A percentile compares a stretch with the other conserved stretches of the same genome.
These are phyloP conservation scores for Oligia latruncula DNA, from an alignment of 2,888 invertebrate species.

Conservation along the genomic window DNA sequence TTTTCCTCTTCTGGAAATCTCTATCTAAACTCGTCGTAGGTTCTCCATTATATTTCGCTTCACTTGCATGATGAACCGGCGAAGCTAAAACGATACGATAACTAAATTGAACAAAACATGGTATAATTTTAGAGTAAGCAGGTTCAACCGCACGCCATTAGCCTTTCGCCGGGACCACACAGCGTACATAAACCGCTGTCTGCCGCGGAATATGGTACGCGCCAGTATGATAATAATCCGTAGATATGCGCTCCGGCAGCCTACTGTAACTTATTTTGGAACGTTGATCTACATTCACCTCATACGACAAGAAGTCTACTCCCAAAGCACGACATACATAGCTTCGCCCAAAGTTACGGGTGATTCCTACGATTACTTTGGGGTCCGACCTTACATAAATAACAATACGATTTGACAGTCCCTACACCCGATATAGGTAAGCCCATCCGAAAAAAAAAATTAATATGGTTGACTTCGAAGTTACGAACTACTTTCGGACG, in stretches of 20 bases:
- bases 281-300: not conserved
- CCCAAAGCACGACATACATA: not conserved
- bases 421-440: no score
- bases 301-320: not conserved
- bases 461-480: not conserved
- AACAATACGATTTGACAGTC: not conserved
- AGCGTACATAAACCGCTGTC: not conserved
- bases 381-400: not conserved
- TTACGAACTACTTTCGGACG: not conserved
- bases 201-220: not conserved
- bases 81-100: constrained; percentile 76
- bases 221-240: not conserved
- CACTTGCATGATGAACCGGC: constrained; percentile 83
- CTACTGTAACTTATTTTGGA: not conserved
- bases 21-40: constrained; percentile 93
- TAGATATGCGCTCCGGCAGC: not conserved
- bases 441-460: no score
- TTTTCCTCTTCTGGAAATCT: constrained; percentile 95
- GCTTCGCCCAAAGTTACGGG: not conserved
- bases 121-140: not conserved
- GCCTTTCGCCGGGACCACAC: not conserved
- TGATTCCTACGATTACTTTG: not conserved
- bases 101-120: constrained; percentile 3
- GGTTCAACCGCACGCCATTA: constrained; percentile 3
- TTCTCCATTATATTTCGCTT: constrained; percentile 87